Evolutionary conservation across 2,797 vertebrate species (phyloP).

Genomic region (Sebastes reedi): DNA sequence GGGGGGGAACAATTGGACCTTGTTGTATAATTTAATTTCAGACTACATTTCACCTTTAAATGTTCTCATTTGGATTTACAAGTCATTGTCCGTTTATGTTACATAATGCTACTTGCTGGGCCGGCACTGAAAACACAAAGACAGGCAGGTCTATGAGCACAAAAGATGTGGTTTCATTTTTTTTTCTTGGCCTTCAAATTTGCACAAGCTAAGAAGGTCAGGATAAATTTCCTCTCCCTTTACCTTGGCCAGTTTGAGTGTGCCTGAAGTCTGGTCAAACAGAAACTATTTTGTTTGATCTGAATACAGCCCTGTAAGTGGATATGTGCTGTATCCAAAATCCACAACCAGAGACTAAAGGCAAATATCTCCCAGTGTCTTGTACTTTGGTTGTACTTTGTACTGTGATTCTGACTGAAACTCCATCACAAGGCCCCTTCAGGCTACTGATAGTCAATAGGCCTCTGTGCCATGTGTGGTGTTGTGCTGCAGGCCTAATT

Average conservation of each 20-base stretch:
- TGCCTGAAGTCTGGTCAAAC: conserved; percentile 38
- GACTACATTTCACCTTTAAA: neutral
- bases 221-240: conserved; percentile 22
- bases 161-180: neutral
- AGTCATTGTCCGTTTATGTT: neutral
- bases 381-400: conserved; percentile 48
- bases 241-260: conserved; percentile 21
- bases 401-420: conserved; percentile 58
- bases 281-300: conserved; percentile 51
- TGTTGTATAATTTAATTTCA: neutral
- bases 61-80: neutral
- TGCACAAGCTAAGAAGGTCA: conserved; percentile 5
- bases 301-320: conserved; percentile 38
- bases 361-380: conserved; percentile 51
- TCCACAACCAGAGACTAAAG: conserved; percentile 45
- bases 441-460: conserved; percentile 62
- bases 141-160: neutral
- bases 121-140: neutral
- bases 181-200: conserved; percentile 1
- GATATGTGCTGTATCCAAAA: conserved; percentile 43
- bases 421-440: conserved; percentile 52
- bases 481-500: conserved; percentile 64
- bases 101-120: neutral
- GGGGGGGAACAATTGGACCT: neutral
- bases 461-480: conserved; percentile 43